Evolutionary conservation across 2,113 vertebrate genomes (phyloP).

Genomic region (Vulpes ferrilata): DNA sequence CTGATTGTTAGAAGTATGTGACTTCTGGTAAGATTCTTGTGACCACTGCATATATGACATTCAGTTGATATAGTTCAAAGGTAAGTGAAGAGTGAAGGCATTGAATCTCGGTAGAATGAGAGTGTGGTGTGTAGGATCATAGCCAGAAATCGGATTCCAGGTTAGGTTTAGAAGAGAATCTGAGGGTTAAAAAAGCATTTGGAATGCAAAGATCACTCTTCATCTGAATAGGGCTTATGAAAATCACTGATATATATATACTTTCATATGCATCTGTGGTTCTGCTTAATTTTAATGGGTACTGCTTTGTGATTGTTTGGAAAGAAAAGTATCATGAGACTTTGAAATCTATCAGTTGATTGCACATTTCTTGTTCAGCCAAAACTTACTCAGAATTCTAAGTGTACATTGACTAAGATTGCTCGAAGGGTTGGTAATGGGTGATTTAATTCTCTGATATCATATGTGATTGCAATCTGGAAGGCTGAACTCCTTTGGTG

Average conservation of each 20-base stretch:
- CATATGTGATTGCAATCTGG: conserved; percentile 65
- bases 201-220: not conserved
- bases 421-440: conserved; percentile 55
- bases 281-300: conserved; percentile 64
- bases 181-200: not conserved
- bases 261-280: conserved; percentile 26
- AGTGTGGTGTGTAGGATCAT: not conserved
- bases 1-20: not conserved
- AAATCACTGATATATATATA: not conserved
- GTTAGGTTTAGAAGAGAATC: not conserved
- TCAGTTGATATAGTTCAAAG: not conserved
- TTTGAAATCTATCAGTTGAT: conserved; percentile 68
- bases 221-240: not conserved
- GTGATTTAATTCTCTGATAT: conserved; percentile 68
- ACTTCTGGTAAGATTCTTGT: not conserved
- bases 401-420: conserved; percentile 62
- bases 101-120: not conserved
- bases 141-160: not conserved
- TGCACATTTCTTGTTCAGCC: conserved; percentile 64
- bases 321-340: conserved; percentile 60
- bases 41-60: not conserved
- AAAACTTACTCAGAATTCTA: conserved; percentile 68
- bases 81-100: not conserved
- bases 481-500: conserved; percentile 65
- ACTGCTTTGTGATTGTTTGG: conserved; percentile 61